Percentiles rank a stretch among this genome's conserved stretches.
These are phyloP conservation scores for Scyliorhinus canicula DNA, from an alignment of 2,797 vertebrate genomes.

Conservation along the genomic window DNA sequence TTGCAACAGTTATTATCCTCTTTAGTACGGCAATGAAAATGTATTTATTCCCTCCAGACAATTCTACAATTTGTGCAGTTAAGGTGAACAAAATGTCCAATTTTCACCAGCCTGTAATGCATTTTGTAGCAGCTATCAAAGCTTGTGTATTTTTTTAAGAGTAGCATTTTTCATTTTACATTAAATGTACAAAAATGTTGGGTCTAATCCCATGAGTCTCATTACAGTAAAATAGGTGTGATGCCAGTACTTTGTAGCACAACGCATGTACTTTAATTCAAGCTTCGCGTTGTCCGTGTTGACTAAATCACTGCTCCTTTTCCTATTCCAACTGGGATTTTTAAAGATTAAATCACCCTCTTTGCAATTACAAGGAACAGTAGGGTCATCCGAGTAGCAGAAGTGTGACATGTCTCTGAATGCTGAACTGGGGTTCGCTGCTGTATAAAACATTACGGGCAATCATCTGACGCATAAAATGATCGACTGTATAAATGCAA, in stretches of 20 bases:
- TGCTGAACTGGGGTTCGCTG: neutral
- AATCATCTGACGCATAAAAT: neutral
- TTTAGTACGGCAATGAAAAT: neutral
- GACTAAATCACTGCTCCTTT: neutral
- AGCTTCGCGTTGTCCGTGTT: neutral
- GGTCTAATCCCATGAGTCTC: neutral
- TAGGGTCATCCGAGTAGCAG: neutral
- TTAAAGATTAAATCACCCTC: neutral
- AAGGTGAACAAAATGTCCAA: neutral
- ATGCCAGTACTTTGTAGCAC: neutral
- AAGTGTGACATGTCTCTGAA: neutral
- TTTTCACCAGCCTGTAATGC: neutral
- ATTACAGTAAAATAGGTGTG: neutral
- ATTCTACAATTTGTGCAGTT: neutral
- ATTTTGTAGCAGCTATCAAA: conserved; percentile 18
- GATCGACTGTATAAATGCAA: neutral
- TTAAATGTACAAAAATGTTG: neutral
- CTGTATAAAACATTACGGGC: neutral
- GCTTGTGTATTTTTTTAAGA: neutral
- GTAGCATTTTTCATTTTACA: neutral
- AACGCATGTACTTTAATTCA: neutral
- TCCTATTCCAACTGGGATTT: conserved; percentile 2
- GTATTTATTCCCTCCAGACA: conserved; percentile 10
- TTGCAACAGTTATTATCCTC: neutral
- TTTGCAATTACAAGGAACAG: neutral